These are phyloP conservation scores for Myzus persicae DNA, from an alignment of 1,140 invertebrate genomes.

Conservation along the genomic window DNA sequence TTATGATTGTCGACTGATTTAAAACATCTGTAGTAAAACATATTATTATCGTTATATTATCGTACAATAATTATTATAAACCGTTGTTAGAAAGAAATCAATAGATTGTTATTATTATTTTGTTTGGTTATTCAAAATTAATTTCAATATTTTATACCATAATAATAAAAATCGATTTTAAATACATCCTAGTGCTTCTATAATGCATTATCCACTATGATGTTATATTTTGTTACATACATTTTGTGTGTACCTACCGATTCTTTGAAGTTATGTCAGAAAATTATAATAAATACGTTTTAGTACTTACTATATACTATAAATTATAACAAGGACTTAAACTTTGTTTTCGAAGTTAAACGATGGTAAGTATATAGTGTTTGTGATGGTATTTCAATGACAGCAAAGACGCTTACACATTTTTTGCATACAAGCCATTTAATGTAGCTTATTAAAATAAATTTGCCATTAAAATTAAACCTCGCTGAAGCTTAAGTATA, in stretches of 20 bases:
- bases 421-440: background rate
- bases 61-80: background rate
- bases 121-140: background rate
- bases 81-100: background rate
- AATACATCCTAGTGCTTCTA: background rate
- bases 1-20: background rate
- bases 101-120: background rate
- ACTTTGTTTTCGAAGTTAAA: background rate
- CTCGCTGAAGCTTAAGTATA: background rate
- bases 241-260: background rate
- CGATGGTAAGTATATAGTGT: background rate
- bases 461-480: background rate
- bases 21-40: slow-evolving; percentile 10
- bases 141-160: background rate
- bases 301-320: background rate
- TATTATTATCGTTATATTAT: background rate
- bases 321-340: background rate
- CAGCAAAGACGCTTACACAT: background rate
- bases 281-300: background rate
- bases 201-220: background rate
- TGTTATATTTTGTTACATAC: background rate
- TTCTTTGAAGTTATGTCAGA: background rate
- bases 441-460: background rate
- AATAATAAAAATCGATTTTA: background rate
- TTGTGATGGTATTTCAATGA: background rate